phyloP scores from a whole-genome alignment of 2,888 invertebrate species.

The Chrysina gloriosa region DNA sequence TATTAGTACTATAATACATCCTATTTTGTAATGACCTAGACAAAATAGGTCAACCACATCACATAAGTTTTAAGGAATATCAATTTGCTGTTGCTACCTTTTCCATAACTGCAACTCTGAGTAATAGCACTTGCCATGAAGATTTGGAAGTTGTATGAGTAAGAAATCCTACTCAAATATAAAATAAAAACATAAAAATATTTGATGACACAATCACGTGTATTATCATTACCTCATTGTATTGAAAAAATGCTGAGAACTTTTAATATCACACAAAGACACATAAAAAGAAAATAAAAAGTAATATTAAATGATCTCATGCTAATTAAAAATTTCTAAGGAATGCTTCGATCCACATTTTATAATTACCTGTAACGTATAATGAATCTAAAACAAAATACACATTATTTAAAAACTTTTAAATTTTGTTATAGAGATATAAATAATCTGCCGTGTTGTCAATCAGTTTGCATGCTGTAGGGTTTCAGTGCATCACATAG shows the following conservation, averaged over 20 bases:
- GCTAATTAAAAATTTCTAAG: slow-evolving; percentile 25
- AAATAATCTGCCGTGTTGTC: slow-evolving; percentile 36
- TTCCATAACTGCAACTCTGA: too few relatives aligned
- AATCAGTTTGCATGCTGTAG: slow-evolving; percentile 38
- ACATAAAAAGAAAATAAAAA: neutral
- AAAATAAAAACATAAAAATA: too few relatives aligned
- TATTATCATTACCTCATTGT: slow-evolving; percentile 14
- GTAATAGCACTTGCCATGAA: too few relatives aligned
- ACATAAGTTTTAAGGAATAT: too few relatives aligned
- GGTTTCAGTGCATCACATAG: slow-evolving; percentile 40
- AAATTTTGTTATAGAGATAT: slow-evolving; percentile 29
- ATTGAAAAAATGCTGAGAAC: slow-evolving; percentile 11
- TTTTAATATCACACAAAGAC: slow-evolving; percentile 25
- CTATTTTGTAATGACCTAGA: too few relatives aligned
- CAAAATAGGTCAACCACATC: too few relatives aligned
- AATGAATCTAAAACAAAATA: slow-evolving; percentile 42
- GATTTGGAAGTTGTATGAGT: too few relatives aligned
- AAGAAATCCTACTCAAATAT: too few relatives aligned
- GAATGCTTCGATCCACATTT: slow-evolving; percentile 38
- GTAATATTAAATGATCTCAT: slow-evolving; percentile 35
- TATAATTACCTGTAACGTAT: slow-evolving; percentile 40
- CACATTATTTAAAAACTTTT: slow-evolving; percentile 29
- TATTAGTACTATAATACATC: too few relatives aligned
- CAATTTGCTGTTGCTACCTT: too few relatives aligned
- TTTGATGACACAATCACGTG: too few relatives aligned